A percentile compares a stretch with the other conserved stretches of the same genome.
Conservation (phyloP, 2,113 vertebrate species). For the Paramisgurnus dabryanus region DNA sequence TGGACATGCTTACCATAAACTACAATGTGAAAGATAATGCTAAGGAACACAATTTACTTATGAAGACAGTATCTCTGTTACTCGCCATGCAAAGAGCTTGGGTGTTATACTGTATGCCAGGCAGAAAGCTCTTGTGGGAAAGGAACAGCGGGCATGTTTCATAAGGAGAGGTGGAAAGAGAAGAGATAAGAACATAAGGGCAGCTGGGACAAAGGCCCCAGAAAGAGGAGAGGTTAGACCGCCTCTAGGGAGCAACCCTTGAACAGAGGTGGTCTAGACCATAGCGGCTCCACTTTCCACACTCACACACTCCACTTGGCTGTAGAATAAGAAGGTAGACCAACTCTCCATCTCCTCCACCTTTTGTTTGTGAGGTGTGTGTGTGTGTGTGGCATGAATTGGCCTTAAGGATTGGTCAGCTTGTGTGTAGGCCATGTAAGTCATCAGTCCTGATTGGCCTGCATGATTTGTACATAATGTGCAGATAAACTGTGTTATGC, state of each 20-base stretch:
- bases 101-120: slow-evolving; percentile 31
- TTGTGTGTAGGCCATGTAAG: neutral
- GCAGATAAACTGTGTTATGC: neutral
- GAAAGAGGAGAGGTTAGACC: slow-evolving; percentile 70
- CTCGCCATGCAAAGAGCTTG: neutral
- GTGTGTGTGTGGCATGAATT: slow-evolving; percentile 27
- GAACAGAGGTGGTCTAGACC: slow-evolving; percentile 69
- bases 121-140: slow-evolving; percentile 36
- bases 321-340: slow-evolving; percentile 9
- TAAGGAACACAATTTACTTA: neutral
- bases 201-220: slow-evolving; percentile 62
- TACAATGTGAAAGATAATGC: neutral
- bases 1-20: neutral
- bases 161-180: slow-evolving; percentile 45
- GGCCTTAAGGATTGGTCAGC: neutral
- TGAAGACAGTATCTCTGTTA: neutral
- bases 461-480: slow-evolving; percentile 6
- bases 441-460: neutral
- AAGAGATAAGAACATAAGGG: slow-evolving; percentile 59
- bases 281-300: slow-evolving; percentile 59
- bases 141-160: slow-evolving; percentile 44
- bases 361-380: slow-evolving; percentile 2
- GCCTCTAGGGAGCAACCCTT: slow-evolving; percentile 64
- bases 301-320: slow-evolving; percentile 53
- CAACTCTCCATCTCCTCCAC: slow-evolving; percentile 11